Conservation (phyloP, 2,888 invertebrate genomes). For the Vesta saturnalis region DNA sequence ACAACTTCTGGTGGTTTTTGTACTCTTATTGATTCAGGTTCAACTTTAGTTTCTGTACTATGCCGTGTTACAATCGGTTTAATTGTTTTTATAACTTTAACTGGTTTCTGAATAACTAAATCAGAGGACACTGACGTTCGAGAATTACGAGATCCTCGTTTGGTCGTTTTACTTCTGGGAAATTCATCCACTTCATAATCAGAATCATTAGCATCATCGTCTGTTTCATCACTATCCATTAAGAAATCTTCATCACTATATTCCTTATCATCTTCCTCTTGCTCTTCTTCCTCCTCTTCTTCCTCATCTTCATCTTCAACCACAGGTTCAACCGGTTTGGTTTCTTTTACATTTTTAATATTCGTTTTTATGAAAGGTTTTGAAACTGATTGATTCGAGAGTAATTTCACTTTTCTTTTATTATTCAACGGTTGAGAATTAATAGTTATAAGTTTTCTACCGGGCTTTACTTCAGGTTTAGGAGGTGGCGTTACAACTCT, state of each 20-base stretch:
- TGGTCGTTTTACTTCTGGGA: slow-evolving; percentile 43
- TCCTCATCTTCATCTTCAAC: slow-evolving; percentile 50
- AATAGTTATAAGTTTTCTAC: slow-evolving; percentile 12
- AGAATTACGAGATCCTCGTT: slow-evolving; percentile 47
- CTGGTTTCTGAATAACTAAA: slow-evolving; percentile 13
- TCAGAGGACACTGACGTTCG: slow-evolving; percentile 27
- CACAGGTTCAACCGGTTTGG: slow-evolving; percentile 10
- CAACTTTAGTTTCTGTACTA: slow-evolving; percentile 28
- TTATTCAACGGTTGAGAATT: slow-evolving; percentile 13
- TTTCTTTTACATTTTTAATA: slow-evolving; percentile 21
- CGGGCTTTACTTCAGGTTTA: slow-evolving; percentile 28
- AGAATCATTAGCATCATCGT: slow-evolving; percentile 65
- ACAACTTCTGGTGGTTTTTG: slow-evolving; percentile 35
- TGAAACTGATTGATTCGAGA: slow-evolving; percentile 21
- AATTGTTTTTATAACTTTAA: slow-evolving; percentile 20
- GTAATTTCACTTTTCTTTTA: slow-evolving; percentile 23
- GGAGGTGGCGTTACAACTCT: slow-evolving; percentile 18
- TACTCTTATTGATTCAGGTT: slow-evolving; percentile 41
- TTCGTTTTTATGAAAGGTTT: slow-evolving; percentile 31
- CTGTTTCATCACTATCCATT: slow-evolving; percentile 58
- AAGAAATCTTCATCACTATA: slow-evolving; percentile 66
- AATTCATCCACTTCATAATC: slow-evolving; percentile 60
- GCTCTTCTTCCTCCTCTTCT: slow-evolving; percentile 52
- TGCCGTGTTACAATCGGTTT: slow-evolving; percentile 16
- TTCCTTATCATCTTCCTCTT: slow-evolving; percentile 60